Evolutionary conservation across 2,797 vertebrate genomes (phyloP), one percentile per base, ranked within the genome.

Genomic region (Sebastes hubbsi): DNA sequence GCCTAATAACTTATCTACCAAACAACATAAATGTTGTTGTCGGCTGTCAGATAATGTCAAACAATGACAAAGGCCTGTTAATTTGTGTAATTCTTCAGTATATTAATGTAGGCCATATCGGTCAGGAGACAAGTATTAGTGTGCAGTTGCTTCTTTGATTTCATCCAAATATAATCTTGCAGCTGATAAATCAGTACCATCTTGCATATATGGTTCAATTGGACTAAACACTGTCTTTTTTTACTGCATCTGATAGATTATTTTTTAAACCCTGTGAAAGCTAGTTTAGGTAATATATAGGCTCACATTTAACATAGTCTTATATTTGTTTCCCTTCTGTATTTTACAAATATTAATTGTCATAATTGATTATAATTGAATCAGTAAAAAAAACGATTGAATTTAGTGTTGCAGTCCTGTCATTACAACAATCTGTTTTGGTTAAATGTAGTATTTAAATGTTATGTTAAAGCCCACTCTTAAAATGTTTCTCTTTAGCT

Each of bases 1-100:
- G 71, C 54, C 62, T 79, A 77, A 83, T 79, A 91, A 76, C 67
- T 87, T 89, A 86, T 91, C 77, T 82, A 83, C 72, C 74, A 84
- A 77, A 87, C 73, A 81, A 81, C 67, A 76, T 71, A 63, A 80
- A 85, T 62, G 76, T 66, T 73, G 75, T 76, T 58, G n/a, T 55
- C 49, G 64, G 81, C 68, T 83, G 80, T 62, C 70, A 80, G 75
- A 87, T 81, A 78, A 78, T 70, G 84, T 81, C 73, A 64, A 75
- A 68, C 42, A 64, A 81, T 71, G 59, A 77, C 49, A 80, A 80
- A 73, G 25, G 36, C 10, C 7, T 9, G 67, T 22, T 55, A 20
- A 59, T 74, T 52, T 16, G 24, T 54, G 68, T 82, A 60, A 83
- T 82, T 66, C 32, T 72, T 30, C 18, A 32, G 72, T 72, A 34